Conservation (phyloP, 1,140 invertebrate species). For the Teleogryllus occipitalis region DNA sequence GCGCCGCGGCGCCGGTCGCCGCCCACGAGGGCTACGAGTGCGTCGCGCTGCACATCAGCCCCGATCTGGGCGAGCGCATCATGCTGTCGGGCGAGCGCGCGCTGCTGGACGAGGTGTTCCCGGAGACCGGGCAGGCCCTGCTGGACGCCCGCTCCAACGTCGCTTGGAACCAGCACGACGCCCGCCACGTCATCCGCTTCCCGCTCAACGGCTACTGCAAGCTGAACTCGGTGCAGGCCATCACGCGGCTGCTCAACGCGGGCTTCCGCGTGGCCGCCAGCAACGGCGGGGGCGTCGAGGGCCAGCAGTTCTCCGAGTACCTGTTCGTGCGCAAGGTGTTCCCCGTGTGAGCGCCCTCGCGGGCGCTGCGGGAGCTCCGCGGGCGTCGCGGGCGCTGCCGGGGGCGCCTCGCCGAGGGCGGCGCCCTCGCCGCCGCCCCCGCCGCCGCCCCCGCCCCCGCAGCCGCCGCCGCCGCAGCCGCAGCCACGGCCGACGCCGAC, state of each 20-base stretch:
- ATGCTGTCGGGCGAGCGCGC: constrained; percentile 73
- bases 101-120: constrained; percentile 75
- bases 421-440: background rate
- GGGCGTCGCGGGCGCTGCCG: constrained; percentile 27
- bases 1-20: constrained; percentile 29
- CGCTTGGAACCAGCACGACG: constrained; percentile 76
- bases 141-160: constrained; percentile 72
- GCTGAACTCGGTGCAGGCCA: constrained; percentile 81
- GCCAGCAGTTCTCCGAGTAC: constrained; percentile 89
- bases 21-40: constrained; percentile 60
- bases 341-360: background rate
- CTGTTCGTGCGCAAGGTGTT: constrained; percentile 60
- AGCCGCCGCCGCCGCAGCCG: background rate
- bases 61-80: constrained; percentile 79
- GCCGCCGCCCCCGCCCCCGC: constrained; percentile 7
- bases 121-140: constrained; percentile 75
- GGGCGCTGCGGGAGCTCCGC: too few species aligned
- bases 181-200: constrained; percentile 78
- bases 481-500: background rate
- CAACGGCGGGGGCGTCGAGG: constrained; percentile 81
- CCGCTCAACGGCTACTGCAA: constrained; percentile 89
- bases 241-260: constrained; percentile 76
- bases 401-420: background rate
- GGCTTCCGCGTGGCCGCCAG: constrained; percentile 74
- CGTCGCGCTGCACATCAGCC: constrained; percentile 77